Evolutionary conservation across 2,797 vertebrate genomes (phyloP).

Genomic region (Enteromius mattozi): DNA sequence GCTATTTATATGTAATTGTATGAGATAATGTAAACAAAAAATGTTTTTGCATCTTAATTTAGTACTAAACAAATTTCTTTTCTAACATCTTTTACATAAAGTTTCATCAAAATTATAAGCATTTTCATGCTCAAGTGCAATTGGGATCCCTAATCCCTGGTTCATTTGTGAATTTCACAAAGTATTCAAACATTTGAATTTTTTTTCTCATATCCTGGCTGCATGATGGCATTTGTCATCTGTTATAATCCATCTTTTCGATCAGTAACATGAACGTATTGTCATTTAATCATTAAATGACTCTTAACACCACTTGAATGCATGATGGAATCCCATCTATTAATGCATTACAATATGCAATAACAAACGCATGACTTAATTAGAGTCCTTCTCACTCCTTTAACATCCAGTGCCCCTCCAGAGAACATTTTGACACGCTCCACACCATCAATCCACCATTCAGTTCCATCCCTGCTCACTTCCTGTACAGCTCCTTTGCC

Average conservation of each 20-base stretch:
- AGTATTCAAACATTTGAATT: background rate
- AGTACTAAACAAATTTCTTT: background rate
- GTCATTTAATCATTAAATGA: conserved; percentile 9
- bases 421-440: conserved; percentile 71
- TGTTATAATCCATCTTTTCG: background rate
- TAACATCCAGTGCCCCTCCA: conserved; percentile 58
- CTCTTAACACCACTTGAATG: conserved; percentile 14
- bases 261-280: background rate
- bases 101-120: background rate
- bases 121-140: background rate
- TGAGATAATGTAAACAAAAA: background rate
- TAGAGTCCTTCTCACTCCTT: conserved; percentile 9
- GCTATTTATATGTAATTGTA: background rate
- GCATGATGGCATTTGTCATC: background rate
- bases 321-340: background rate
- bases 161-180: background rate
- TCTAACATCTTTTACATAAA: background rate
- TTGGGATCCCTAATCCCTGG: background rate
- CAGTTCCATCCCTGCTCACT: conserved; percentile 58
- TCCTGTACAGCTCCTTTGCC: conserved; percentile 66
- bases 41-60: background rate
- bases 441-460: conserved; percentile 62
- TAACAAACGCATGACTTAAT: conserved; percentile 37
- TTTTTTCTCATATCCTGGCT: background rate
- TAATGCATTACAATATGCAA: conserved; percentile 1